Evolutionary conservation across 1,140 invertebrate genomes (phyloP).

Genomic region (Zaprionus capensis): DNA sequence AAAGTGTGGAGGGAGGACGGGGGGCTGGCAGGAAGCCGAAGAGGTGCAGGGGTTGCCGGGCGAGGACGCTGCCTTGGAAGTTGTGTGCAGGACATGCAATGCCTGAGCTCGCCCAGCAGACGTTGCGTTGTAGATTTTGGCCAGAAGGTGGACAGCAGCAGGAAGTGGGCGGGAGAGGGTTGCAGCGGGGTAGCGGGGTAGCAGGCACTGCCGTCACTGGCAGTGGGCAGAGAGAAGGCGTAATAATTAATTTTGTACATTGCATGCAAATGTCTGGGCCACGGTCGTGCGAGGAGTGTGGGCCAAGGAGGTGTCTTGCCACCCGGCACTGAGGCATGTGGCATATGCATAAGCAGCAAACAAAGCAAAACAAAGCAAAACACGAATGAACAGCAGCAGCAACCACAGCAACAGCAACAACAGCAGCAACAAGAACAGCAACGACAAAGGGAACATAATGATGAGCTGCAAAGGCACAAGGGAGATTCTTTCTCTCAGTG

Average conservation of each 20-base stretch:
- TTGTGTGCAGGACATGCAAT: constrained; percentile 80
- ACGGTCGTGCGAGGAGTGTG: constrained; percentile 20
- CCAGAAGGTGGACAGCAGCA: constrained; percentile 54
- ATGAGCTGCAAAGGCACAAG: constrained; percentile 16
- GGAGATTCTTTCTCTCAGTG: neutral
- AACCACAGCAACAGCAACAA: constrained; percentile 21
- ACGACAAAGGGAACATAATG: constrained; percentile 44
- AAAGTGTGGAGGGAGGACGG: constrained; percentile 19
- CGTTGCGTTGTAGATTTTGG: constrained; percentile 73
- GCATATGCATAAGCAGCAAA: constrained; percentile 75
- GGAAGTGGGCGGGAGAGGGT: neutral
- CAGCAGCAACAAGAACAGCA: constrained; percentile 15
- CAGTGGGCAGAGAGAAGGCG: constrained; percentile 39
- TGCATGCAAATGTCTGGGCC: constrained; percentile 78
- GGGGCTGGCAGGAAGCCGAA: neutral
- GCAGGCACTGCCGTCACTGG: neutral
- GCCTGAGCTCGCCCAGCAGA: constrained; percentile 52
- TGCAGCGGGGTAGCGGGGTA: no score
- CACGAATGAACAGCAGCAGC: constrained; percentile 31
- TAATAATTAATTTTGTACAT: constrained; percentile 82
- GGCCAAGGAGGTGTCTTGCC: neutral
- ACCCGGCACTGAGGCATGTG: constrained; percentile 38
- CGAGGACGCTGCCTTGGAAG: constrained; percentile 69
- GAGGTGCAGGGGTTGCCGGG: constrained; percentile 15
- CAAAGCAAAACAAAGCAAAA: constrained; percentile 56